Conservation (phyloP, 2,797 vertebrate genomes). For the Buphagus erythrorhynchus region DNA sequence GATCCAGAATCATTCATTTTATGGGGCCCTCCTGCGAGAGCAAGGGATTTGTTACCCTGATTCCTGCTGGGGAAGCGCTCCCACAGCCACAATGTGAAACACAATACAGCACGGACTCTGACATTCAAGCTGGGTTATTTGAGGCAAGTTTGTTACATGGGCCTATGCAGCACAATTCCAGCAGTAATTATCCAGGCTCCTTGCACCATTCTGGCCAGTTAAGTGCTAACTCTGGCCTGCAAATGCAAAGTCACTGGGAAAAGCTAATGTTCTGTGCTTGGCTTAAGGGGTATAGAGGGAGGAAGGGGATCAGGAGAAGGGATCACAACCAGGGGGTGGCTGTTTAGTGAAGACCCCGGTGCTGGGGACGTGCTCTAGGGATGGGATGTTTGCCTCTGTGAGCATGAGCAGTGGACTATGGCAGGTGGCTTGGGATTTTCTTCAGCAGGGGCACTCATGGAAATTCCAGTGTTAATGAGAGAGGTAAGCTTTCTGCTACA, state of each 20-base stretch:
- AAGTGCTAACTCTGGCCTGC: background rate
- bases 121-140: slow-evolving; percentile 69
- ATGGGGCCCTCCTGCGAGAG: slow-evolving; percentile 62
- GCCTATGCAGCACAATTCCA: slow-evolving; percentile 14
- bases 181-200: slow-evolving; percentile 15
- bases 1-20: slow-evolving; percentile 67
- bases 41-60: slow-evolving; percentile 62
- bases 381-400: background rate
- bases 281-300: background rate
- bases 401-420: background rate
- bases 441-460: fast-evolving
- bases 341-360: background rate
- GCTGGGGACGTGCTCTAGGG: background rate
- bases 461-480: background rate
- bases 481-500: background rate
- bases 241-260: background rate
- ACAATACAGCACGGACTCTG: slow-evolving; percentile 49
- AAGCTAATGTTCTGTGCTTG: background rate
- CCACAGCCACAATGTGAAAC: slow-evolving; percentile 64
- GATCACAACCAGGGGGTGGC: background rate
- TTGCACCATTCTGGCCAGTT: background rate
- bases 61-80: slow-evolving; percentile 61
- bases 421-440: background rate
- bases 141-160: slow-evolving; percentile 19
- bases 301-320: background rate